A percentile compares a stretch with the other conserved stretches of the same genome.
These are phyloP conservation scores for Leucophenga varia DNA, from an alignment of 1,140 invertebrate species.

Conservation along the genomic window DNA sequence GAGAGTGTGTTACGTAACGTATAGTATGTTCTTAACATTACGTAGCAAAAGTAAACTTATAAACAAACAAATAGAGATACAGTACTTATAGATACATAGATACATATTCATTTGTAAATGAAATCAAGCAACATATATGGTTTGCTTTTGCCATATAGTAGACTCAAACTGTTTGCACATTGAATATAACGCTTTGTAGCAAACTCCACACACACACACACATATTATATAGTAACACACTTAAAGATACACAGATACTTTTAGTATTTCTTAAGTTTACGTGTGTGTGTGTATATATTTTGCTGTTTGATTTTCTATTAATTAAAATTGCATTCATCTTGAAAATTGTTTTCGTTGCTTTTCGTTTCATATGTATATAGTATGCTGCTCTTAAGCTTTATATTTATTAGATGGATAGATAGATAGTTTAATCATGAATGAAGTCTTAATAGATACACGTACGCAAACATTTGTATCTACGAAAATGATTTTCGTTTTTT, in stretches of 20 bases:
- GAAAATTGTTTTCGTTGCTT: conserved; percentile 48
- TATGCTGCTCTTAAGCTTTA: conserved; percentile 8
- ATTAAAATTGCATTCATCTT: conserved; percentile 55
- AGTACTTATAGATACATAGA: no score
- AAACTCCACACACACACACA: conserved; percentile 22
- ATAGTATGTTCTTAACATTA: no score
- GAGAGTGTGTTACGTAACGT: no score
- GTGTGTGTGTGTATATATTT: conserved; percentile 10
- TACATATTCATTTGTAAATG: conserved; percentile 44
- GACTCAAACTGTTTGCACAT: no score
- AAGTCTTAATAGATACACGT: conserved; percentile 51
- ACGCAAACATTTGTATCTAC: conserved; percentile 45
- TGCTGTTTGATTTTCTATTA: conserved; percentile 53
- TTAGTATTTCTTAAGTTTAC: conserved; percentile 6
- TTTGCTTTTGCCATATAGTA: no score
- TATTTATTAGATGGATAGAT: conserved; percentile 17
- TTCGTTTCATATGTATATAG: conserved; percentile 25
- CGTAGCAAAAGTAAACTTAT: no score
- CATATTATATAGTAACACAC: no score
- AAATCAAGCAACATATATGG: conserved; percentile 34
- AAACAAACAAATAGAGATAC: conserved; percentile 12
- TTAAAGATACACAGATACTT: no score
- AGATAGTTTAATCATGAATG: conserved; percentile 35
- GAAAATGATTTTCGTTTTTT: no score
- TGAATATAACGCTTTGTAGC: conserved; percentile 1